These are phyloP conservation scores for Oreocharis arfaki DNA, from an alignment of 2,113 vertebrate species.

Conservation along the genomic window DNA sequence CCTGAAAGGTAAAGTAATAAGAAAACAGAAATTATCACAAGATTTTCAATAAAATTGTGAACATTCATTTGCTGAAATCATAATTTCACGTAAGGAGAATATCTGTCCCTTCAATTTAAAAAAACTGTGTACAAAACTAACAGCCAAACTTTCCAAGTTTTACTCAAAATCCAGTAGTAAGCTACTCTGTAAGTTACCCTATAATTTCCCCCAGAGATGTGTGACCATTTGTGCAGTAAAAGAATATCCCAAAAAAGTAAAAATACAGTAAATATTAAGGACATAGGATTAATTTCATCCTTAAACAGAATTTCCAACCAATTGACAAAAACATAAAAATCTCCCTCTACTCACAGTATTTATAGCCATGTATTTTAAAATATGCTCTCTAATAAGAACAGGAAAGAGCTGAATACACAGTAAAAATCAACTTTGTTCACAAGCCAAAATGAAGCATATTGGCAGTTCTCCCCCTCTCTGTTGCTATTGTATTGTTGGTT, in stretches of 20 bases:
- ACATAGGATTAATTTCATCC: not conserved
- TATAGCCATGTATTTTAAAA: not conserved
- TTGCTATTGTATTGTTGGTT: not conserved
- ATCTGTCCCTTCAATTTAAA: not conserved
- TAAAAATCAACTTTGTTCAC: conserved; percentile 60
- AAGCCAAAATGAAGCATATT: conserved; percentile 46
- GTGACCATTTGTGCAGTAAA: not conserved
- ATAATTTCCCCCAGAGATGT: not conserved
- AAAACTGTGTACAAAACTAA: not conserved
- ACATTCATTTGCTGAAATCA: not conserved
- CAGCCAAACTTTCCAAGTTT: not conserved
- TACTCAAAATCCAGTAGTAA: conserved; percentile 1
- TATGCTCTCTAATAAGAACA: not conserved
- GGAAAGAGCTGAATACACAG: conserved; percentile 59
- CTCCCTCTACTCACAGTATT: conserved; percentile 35
- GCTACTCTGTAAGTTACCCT: not conserved
- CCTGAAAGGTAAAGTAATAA: not conserved
- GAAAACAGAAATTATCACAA: not conserved
- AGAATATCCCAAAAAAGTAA: not conserved
- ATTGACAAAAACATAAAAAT: conserved; percentile 53
- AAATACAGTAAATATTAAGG: not conserved
- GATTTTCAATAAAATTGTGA: not conserved
- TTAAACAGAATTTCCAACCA: conserved; percentile 34
- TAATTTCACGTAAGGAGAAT: not conserved
- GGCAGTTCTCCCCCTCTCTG: not conserved